A percentile compares a stretch with the other conserved stretches of the same genome.
These are phyloP conservation scores for Hololepta plana DNA, from an alignment of 2,888 invertebrate genomes.

Conservation along the genomic window DNA sequence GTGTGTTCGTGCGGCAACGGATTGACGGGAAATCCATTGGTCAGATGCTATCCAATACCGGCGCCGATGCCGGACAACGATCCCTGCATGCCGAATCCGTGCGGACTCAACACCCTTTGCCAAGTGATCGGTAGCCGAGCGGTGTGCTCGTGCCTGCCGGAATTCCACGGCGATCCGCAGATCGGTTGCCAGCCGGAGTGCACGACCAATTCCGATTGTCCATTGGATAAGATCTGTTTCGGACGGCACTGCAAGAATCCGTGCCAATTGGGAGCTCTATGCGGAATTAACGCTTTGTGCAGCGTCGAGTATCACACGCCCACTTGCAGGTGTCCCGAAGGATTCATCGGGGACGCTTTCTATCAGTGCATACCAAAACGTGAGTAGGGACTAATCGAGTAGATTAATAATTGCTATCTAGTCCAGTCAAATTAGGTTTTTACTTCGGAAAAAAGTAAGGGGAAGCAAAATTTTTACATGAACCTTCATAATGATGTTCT, in stretches of 20 bases:
- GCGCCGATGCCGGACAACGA: constrained; percentile 33
- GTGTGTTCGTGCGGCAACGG: constrained; percentile 58
- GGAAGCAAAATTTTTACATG: too few species aligned
- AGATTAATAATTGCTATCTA: constrained; percentile 3
- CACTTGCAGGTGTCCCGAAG: constrained; percentile 60
- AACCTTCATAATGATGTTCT: too few species aligned
- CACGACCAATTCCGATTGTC: constrained; percentile 67
- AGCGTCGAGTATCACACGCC: constrained; percentile 65
- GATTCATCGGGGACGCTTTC: constrained; percentile 65
- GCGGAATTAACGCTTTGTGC: constrained; percentile 68
- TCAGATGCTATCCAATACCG: constrained; percentile 45
- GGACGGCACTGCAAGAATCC: constrained; percentile 58
- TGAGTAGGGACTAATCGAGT: constrained; percentile 22
- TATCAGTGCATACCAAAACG: constrained; percentile 46
- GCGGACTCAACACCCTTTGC: constrained; percentile 65
- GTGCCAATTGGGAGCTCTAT: constrained; percentile 47
- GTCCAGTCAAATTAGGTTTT: too few species aligned
- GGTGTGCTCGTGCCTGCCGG: constrained; percentile 57
- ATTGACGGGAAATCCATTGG: constrained; percentile 58
- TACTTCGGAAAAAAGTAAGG: too few species aligned
- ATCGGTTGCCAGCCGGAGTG: constrained; percentile 63
- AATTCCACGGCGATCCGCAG: constrained; percentile 63
- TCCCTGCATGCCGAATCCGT: constrained; percentile 57
- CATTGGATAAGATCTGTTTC: constrained; percentile 52
- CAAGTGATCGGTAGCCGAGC: constrained; percentile 49